Evolutionary conservation across 2,113 vertebrate genomes (phyloP), one percentile per base, ranked within the genome.

Genomic region (Xiphophorus hellerii): DNA sequence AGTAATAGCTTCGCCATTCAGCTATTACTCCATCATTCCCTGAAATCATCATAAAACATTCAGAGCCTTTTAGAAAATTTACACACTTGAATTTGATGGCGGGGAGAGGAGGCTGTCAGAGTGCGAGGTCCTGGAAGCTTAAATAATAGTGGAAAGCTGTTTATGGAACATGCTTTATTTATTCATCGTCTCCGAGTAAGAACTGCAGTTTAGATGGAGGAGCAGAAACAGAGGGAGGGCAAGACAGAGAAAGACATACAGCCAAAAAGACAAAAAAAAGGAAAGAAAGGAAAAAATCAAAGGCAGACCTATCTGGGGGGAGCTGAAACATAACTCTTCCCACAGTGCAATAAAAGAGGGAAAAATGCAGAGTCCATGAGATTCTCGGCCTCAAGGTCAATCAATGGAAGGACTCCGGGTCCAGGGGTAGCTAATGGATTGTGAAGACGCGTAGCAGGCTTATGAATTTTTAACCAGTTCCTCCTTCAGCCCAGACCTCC

Each of bases 1-100:
- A 99, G 97, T 98, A 99, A 99, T 98, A 99, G 97, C 97, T 96
- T 96, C 93, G 90, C 96, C 97, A 97, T 97, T 97, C 96, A 95
- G 96, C 97, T 97, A 98, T 98, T 98, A 98, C 96, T 97, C 96
- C 95, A 96, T 96, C 96, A 97, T 96, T 95, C 95, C 95, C 95
- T 97, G 96, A 97, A 99, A 98, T 99, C 96, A 97, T 98, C 98
- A 99, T 99, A 96, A 99, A 99, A 99, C 96, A 98, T 99, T 99
- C 96, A 99, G 95, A 97, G 91, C 97, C 97, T 99, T 98, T 99
- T 99, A 99, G 96, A 98, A 99, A 98, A 98, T 99, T 97, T 98
- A 99, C 96, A 98, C 97, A 98, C 97, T 98, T 96, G 96, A 97
- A 96, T 98, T 95, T 97, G 97, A 96, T 96, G 97, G 95, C 92